Evolutionary conservation across 2,888 invertebrate species (phyloP).

Genomic region (Rhagium mordax): DNA sequence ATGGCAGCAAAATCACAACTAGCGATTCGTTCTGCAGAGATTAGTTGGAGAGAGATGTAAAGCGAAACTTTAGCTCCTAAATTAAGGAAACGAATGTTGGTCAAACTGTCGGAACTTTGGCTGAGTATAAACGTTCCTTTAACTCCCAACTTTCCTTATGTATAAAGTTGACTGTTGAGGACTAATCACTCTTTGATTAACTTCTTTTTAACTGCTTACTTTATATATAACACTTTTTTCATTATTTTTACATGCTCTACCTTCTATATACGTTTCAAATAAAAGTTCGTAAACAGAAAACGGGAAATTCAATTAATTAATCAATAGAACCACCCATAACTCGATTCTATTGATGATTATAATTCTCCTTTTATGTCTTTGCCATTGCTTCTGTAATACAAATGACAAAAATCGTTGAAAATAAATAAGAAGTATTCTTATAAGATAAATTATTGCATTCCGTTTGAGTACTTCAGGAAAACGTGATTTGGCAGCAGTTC

Average conservation of each 20-base stretch:
- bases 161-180: slow-evolving; percentile 58
- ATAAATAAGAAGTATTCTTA: too few relatives aligned
- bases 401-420: too few relatives aligned
- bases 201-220: slow-evolving; percentile 47
- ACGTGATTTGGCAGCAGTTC: too few relatives aligned
- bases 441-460: too few relatives aligned
- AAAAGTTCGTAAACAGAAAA: slow-evolving; percentile 15
- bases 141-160: slow-evolving; percentile 60
- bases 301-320: background rate
- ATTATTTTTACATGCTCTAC: background rate
- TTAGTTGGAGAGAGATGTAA: slow-evolving; percentile 20
- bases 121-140: slow-evolving; percentile 55
- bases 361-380: too few relatives aligned
- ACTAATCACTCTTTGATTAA: slow-evolving; percentile 65
- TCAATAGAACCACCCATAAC: background rate
- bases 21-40: slow-evolving; percentile 32
- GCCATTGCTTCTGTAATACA: too few relatives aligned
- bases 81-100: slow-evolving; percentile 60
- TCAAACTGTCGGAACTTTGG: slow-evolving; percentile 64
- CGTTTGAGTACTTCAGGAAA: too few relatives aligned
- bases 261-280: background rate
- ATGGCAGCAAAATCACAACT: slow-evolving; percentile 18
- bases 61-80: slow-evolving; percentile 41
- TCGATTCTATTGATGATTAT: background rate
- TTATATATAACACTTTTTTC: slow-evolving; percentile 31